Conservation (phyloP, 2,888 invertebrate species). For the Tenthredo distinguenda region DNA sequence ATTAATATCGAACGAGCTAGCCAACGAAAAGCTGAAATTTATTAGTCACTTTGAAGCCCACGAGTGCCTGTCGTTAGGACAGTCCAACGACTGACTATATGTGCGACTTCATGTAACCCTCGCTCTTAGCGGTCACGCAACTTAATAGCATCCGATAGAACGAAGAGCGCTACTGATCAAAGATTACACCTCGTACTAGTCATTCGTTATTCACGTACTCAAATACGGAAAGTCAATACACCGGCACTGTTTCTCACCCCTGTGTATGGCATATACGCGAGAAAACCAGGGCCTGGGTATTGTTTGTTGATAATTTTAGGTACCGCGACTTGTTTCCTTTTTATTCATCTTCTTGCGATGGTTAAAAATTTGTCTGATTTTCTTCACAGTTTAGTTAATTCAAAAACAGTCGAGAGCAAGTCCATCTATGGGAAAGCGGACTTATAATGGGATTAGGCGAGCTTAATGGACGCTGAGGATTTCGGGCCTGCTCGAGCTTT, state of each 20-base stretch:
- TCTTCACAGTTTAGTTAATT: no score
- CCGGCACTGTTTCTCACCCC: neutral
- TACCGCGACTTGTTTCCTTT: neutral
- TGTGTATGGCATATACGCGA: neutral
- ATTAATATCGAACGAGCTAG: constrained; percentile 41
- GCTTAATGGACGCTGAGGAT: constrained; percentile 70
- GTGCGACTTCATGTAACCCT: constrained; percentile 20
- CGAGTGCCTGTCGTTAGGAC: constrained; percentile 47
- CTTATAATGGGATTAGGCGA: constrained; percentile 73
- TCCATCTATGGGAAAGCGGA: constrained; percentile 57
- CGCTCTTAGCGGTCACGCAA: constrained; percentile 47
- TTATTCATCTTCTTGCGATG: no score
- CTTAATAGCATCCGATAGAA: constrained; percentile 49
- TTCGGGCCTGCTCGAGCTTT: neutral
- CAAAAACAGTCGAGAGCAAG: no score
- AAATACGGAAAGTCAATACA: constrained; percentile 57
- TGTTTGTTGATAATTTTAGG: neutral
- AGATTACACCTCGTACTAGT: constrained; percentile 57
- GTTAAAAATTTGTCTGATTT: no score
- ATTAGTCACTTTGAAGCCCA: constrained; percentile 39
- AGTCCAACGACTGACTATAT: neutral
- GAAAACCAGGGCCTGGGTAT: neutral
- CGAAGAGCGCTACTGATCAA: constrained; percentile 56
- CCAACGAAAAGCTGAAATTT: constrained; percentile 19
- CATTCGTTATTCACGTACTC: constrained; percentile 58